These are phyloP conservation scores for Anas bahamensis DNA, from an alignment of 2,797 vertebrate genomes.

Conservation along the genomic window DNA sequence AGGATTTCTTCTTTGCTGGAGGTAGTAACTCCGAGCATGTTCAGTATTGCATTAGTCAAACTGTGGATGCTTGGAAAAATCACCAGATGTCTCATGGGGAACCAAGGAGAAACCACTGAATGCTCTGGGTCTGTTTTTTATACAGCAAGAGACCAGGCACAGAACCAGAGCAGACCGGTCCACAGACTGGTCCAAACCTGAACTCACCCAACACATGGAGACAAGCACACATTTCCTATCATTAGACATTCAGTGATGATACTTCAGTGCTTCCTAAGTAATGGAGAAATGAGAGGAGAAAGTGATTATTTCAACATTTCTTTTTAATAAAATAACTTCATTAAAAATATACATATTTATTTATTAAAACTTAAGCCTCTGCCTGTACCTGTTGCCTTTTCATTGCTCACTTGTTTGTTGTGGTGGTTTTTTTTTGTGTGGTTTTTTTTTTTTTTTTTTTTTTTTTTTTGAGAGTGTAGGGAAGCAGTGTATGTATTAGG, in stretches of 20 bases:
- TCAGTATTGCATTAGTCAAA: neutral
- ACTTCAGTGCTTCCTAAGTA: neutral
- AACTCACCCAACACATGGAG: neutral
- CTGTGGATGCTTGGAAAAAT: neutral
- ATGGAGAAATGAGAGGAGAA: neutral
- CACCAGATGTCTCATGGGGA: neutral
- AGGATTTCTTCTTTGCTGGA: neutral
- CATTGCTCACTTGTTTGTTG: neutral
- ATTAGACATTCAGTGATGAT: neutral
- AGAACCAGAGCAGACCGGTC: neutral
- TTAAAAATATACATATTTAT: too few species aligned
- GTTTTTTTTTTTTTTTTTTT: neutral
- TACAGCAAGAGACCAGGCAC: neutral
- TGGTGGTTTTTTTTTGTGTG: too few species aligned
- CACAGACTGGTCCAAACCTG: neutral
- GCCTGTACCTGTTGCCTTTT: neutral
- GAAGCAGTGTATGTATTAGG: neutral
- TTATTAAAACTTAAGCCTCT: neutral
- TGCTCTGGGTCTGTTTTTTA: neutral
- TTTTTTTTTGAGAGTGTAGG: neutral
- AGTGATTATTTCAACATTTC: neutral
- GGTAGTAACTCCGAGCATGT: neutral
- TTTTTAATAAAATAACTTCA: neutral
- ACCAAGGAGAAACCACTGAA: neutral
- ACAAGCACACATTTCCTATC: neutral